These are phyloP conservation scores for Luperina nickerlii DNA, from an alignment of 2,888 invertebrate genomes.

Conservation along the genomic window DNA sequence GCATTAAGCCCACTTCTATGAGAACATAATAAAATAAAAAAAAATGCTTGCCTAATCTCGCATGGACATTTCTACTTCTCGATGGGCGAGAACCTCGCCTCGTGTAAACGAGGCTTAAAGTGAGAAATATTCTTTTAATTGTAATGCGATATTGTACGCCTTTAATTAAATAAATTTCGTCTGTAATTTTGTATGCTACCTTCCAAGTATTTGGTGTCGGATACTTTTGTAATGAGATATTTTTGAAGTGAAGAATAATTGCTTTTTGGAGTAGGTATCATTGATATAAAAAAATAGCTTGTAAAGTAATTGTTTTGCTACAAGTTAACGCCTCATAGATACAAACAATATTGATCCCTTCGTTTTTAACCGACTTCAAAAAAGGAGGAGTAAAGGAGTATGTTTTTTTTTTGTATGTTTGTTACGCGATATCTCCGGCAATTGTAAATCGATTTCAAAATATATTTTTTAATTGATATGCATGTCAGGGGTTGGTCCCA, in stretches of 20 bases:
- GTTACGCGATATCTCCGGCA: no score
- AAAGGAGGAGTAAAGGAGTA: no score
- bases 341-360: neutral
- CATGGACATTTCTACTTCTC: neutral
- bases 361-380: no score
- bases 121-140: conserved; percentile 48
- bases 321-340: neutral
- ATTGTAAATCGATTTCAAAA: no score
- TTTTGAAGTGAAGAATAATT: conserved; percentile 43
- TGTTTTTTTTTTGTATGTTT: no score
- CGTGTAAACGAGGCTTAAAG: conserved; percentile 38
- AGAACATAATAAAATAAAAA: neutral
- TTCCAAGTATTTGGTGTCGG: conserved; percentile 1
- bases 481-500: no score
- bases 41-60: neutral
- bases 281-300: neutral
- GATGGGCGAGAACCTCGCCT: neutral
- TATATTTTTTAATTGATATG: no score
- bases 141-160: conserved; percentile 51
- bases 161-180: conserved; percentile 48
- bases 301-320: neutral
- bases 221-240: conserved; percentile 42
- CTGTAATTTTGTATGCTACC: conserved; percentile 28
- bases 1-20: neutral
- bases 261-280: conserved; percentile 7